Conservation (phyloP, 35 echinoderm and acorn worm genomes). For the Heliocidaris erythrogramma region DNA sequence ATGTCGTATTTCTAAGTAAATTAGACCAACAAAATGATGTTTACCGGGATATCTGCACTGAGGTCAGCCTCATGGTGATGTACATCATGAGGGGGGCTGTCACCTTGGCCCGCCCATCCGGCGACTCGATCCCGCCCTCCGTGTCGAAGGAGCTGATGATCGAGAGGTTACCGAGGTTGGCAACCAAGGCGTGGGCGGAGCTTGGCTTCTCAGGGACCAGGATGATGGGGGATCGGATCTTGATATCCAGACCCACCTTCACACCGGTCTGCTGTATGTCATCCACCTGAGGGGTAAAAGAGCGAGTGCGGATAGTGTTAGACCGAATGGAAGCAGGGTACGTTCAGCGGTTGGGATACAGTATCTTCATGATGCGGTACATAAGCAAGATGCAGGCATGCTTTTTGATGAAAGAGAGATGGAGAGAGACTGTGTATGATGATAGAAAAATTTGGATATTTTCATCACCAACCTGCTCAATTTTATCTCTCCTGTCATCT, state of each 20-base stretch:
- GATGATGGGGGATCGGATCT: conserved; percentile 85
- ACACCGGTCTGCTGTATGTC: conserved; percentile 78
- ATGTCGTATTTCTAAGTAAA: too few species aligned
- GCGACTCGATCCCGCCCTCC: conserved; percentile 56
- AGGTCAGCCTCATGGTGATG: conserved; percentile 64
- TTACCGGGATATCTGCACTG: conserved; percentile 87
- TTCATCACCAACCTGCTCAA: not conserved
- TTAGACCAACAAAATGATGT: too few species aligned
- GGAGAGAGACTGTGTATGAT: not conserved
- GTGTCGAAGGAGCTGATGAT: conserved; percentile 67
- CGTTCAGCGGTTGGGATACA: not conserved
- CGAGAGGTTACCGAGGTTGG: conserved; percentile 80
- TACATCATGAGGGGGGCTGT: conserved; percentile 47
- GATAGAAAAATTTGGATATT: not conserved
- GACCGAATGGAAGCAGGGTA: not conserved
- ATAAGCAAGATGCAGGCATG: conserved; percentile 32
- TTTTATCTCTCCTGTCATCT: conserved; percentile 11
- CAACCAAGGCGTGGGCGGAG: conserved; percentile 79
- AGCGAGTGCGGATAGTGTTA: not conserved
- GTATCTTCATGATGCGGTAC: not conserved
- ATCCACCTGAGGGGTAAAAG: conserved; percentile 64
- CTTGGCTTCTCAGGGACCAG: conserved; percentile 82
- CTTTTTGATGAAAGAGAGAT: not conserved
- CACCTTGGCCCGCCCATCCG: not conserved
- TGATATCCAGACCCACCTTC: conserved; percentile 73